Evolutionary conservation across 2,797 vertebrate species (phyloP), one percentile per base, ranked within the genome.

Genomic region (Acomys russatus): DNA sequence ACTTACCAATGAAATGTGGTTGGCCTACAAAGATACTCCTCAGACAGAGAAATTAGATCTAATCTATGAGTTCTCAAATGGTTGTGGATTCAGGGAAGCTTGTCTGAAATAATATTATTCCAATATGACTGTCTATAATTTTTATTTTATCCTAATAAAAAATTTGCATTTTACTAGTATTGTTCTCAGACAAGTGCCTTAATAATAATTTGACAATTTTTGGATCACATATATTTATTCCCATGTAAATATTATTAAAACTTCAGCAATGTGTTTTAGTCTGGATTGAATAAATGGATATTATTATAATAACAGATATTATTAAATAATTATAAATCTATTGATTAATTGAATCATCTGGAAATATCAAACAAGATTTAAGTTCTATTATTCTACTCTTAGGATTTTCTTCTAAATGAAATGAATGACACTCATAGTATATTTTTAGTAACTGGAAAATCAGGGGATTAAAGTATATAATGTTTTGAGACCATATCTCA

Each of bases 341-440:
- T 97, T 84, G 33, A 96, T 90, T 94, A 97, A 83, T 33, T 92
- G 56, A 63, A 95, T 70, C 88, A 96, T 96, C 94, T 97, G 94
- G 94, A 96, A 95, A 94, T n/a, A 86, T 66, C 82, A 96, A 97
- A 71, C 77, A 97, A 96, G 88, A 92, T 78, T 97, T 90, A 49
- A 96, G 84, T 97, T 68, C 84, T 92, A 78, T 92, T 93, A 93
- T 77, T 94, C 77, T n/a, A 28, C 91, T 96, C 76, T 63, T 0
- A 11, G 51, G 87, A 93, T 10, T 94, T 95, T 66, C 12, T 85
- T 97, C 91, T 92, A 97, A 71, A 96, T 95, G 92, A 88, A 90
- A 59, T 93, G 91, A 83, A 94, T 94, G 95, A 97, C 89, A 92
- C 92, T 92, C 88, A 94, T 76, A 97, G 63, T 87, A 25, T 96